Percentiles rank a stretch among this genome's conserved stretches.
phyloP scores from a whole-genome alignment of 2,113 vertebrate species.

The Gambusia holbrooki region DNA sequence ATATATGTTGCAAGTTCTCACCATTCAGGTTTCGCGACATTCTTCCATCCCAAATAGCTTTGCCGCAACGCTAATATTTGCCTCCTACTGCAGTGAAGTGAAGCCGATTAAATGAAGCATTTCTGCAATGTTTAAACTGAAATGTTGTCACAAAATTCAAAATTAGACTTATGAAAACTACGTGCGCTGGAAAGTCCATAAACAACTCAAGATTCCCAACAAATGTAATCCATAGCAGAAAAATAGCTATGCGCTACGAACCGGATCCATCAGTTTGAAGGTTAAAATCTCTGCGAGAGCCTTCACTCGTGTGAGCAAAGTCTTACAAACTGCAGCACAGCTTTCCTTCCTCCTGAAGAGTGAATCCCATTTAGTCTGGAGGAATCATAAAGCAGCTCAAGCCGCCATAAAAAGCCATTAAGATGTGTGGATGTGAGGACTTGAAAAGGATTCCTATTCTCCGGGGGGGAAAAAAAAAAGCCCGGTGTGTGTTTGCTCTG shows the following conservation, averaged over 20 bases:
- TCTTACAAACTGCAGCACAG: slow-evolving; percentile 42
- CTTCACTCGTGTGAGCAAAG: slow-evolving; percentile 14
- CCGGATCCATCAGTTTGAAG: slow-evolving; percentile 24
- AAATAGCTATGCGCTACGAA: slow-evolving; percentile 9
- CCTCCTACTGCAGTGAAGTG: too few species aligned
- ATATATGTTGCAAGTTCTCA: neutral
- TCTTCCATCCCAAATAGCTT: neutral
- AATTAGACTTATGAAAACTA: slow-evolving; percentile 8
- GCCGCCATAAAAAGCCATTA: slow-evolving; percentile 79
- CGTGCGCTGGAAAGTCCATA: neutral
- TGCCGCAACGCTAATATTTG: neutral
- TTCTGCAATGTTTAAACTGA: slow-evolving; percentile 42
- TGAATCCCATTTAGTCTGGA: slow-evolving; percentile 67
- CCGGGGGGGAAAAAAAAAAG: slow-evolving; percentile 5
- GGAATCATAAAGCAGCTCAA: slow-evolving; percentile 82
- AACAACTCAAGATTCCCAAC: too few species aligned
- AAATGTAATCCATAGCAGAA: slow-evolving; percentile 12
- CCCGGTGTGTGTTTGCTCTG: slow-evolving; percentile 52
- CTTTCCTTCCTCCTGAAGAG: slow-evolving; percentile 41
- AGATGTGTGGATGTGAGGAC: slow-evolving; percentile 71
- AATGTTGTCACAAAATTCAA: slow-evolving; percentile 8
- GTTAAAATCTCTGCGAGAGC: slow-evolving; percentile 19
- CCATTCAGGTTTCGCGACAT: neutral
- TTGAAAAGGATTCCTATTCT: slow-evolving; percentile 77
- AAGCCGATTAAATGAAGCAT: slow-evolving; percentile 6